Evolutionary conservation across 2,888 invertebrate genomes (phyloP).

Genomic region (Thyatira batis): DNA sequence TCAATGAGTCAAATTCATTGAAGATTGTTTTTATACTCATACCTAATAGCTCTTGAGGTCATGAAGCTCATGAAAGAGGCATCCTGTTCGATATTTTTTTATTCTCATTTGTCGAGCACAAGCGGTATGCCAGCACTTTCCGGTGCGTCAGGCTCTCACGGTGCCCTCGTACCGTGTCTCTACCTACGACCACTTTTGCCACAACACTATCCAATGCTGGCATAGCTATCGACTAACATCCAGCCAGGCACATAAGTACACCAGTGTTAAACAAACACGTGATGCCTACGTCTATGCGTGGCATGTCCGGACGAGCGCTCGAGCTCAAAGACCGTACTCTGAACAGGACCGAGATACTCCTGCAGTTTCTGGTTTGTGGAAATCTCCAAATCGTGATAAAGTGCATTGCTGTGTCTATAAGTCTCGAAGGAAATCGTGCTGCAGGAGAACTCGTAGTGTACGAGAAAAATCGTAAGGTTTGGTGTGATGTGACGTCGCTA

Average conservation of each 20-base stretch:
- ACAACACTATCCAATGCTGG: constrained; percentile 22
- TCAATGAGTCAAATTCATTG: too few relatives aligned
- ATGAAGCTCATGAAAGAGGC: neutral
- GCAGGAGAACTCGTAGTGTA: neutral
- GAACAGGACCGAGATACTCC: neutral
- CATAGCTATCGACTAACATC: constrained; percentile 5
- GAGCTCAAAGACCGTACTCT: constrained; percentile 14
- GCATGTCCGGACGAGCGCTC: constrained; percentile 42
- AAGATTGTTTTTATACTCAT: too few relatives aligned
- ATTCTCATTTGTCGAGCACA: constrained; percentile 13
- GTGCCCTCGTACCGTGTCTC: constrained; percentile 14
- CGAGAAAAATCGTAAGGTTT: neutral
- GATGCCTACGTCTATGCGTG: constrained; percentile 27
- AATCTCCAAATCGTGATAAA: neutral
- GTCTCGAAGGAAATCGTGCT: neutral
- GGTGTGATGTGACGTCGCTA: constrained; percentile 3
- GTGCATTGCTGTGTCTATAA: neutral
- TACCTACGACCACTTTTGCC: constrained; percentile 10
- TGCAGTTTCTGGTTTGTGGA: neutral
- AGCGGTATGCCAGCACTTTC: constrained; percentile 34
- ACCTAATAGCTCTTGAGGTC: neutral
- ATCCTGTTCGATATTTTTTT: constrained; percentile 1
- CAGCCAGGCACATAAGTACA: constrained; percentile 20
- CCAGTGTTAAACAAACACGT: constrained; percentile 8
- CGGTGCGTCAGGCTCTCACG: constrained; percentile 47